These are phyloP conservation scores for Natator depressus DNA, from an alignment of 2,113 vertebrate genomes.

Conservation along the genomic window DNA sequence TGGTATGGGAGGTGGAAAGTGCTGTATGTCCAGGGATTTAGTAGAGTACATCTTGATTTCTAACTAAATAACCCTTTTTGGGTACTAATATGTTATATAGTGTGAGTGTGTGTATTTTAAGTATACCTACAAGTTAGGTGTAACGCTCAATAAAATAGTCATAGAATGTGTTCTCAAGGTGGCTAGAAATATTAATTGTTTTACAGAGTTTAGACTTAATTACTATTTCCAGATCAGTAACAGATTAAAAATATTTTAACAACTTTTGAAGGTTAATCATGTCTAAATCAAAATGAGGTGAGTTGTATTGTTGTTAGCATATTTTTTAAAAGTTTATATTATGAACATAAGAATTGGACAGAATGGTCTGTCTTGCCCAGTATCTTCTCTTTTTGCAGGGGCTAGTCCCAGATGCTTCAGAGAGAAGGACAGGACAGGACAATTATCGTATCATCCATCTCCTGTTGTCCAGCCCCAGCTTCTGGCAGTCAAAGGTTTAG, in stretches of 20 bases:
- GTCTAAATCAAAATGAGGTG: neutral
- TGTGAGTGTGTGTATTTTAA: neutral
- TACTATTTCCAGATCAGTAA: neutral
- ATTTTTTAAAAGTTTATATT: neutral
- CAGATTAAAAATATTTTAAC: neutral
- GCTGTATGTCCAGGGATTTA: neutral
- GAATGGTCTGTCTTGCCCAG: neutral
- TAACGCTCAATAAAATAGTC: neutral
- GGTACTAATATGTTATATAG: neutral
- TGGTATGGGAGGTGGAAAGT: slow-evolving; percentile 31
- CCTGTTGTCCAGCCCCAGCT: neutral
- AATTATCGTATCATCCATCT: neutral
- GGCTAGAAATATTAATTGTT: neutral
- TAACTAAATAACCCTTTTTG: neutral
- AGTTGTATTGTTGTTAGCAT: neutral
- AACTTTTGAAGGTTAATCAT: neutral
- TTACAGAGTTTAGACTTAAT: neutral
- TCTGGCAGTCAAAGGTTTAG: neutral
- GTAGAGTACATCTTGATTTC: neutral
- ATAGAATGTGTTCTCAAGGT: neutral
- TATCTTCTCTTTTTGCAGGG: neutral
- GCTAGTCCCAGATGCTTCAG: neutral
- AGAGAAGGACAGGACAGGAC: neutral
- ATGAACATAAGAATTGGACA: neutral
- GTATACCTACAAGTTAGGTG: neutral